Base-by-base conservation (phyloP, 2,797 vertebrate genomes). In the Enoplosus armatus region DNA sequence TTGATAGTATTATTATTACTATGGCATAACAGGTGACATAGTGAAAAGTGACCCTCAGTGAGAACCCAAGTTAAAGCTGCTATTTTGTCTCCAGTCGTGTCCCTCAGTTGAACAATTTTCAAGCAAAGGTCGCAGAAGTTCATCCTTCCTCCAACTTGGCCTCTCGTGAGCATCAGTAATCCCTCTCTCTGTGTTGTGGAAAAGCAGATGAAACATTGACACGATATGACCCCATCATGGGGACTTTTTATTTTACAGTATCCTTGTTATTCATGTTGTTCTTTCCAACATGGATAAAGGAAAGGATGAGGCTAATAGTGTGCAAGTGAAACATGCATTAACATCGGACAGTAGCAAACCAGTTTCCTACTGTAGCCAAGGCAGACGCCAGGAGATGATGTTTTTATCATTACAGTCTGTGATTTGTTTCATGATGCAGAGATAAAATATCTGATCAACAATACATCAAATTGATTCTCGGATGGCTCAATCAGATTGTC, bases 11-110 rank as follows among this genome's bases (percentile, higher is more conserved):
- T 6, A 22, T 72, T 6, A 69, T 58, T 74, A 39, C 10, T 68
- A 31, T 27, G 43, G 61, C 5, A n/a, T 54, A 76, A 51, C 65
- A 65, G 70, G 73, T 72, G 79, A 69, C 26, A 60, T 8, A 2
- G 45, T 26, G 33, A 71, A 26, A 69, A 54, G 70, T 37, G 70
- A 33, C n/a, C 10, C 47, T 55, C n/a, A 37, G 15, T 45, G 45
- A 67, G 31, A 48, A 12, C 12, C 6, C 6, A 33, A 39, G 47
- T 65, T 66, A 24, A 41, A 47, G 39, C 8, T 72, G 10, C 2
- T 27, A n/a, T 41, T 24, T 39, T 47, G 15, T 37, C 8, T 5
- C 7, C 2, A 53, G 31, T 48, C 50, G 20, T 15, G 14, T 9
- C 27, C 1, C 14, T 54, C 15, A 50, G 29, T 16, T 33, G 2